Evolutionary conservation across 2,113 vertebrate genomes (phyloP).

Genomic region (Anarrhichthys ocellatus): DNA sequence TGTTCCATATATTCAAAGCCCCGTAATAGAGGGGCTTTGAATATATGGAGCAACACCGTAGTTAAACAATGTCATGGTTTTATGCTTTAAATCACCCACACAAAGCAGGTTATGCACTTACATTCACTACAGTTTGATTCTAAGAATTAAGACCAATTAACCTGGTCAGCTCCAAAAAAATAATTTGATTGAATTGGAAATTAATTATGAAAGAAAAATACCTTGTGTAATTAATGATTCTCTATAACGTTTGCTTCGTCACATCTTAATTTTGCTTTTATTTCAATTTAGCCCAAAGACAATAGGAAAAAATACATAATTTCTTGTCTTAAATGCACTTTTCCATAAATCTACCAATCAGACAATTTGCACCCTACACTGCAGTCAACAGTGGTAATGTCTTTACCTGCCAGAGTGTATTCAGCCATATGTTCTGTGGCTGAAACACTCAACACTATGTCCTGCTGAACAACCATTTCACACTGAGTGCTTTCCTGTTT

Average conservation of each 20-base stretch:
- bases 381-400: background rate
- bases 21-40: no score
- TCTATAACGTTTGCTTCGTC: background rate
- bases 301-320: background rate
- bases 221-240: background rate
- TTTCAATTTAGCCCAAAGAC: background rate
- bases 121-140: background rate
- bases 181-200: background rate
- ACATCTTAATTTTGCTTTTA: background rate
- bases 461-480: constrained; percentile 29
- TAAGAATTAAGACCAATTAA: background rate
- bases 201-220: background rate
- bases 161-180: background rate
- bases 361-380: background rate
- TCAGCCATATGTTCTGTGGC: background rate
- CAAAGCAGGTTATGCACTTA: background rate
- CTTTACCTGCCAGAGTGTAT: background rate
- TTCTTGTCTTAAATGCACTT: background rate
- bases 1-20: no score
- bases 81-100: background rate
- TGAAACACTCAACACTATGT: constrained; percentile 21
- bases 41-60: background rate
- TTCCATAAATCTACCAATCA: background rate
- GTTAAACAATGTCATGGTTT: background rate
- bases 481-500: constrained; percentile 17